phyloP scores from a whole-genome alignment of 30 jellyfish, hydroid and myxozoan genomes.

The Cassiopea xamachana region DNA sequence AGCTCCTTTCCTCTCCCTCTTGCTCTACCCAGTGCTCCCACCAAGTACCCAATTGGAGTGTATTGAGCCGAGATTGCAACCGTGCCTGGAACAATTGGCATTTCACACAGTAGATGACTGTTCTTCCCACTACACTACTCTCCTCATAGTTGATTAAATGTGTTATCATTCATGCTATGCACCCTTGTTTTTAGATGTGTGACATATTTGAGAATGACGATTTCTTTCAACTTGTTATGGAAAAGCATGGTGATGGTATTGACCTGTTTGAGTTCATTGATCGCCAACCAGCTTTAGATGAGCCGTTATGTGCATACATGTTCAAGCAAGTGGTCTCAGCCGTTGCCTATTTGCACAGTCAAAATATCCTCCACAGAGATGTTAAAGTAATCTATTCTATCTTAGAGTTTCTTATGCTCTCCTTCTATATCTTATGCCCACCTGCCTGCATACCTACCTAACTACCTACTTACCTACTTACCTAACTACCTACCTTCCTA shows the following conservation, averaged over 20 bases:
- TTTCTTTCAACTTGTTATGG: constrained; percentile 93
- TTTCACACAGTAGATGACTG: too few relatives aligned
- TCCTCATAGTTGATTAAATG: neutral
- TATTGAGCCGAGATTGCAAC: too few relatives aligned
- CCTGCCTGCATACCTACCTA: too few relatives aligned
- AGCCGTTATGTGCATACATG: constrained; percentile 90
- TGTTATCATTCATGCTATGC: neutral
- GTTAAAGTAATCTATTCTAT: constrained; percentile 70
- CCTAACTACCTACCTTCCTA: too few relatives aligned
- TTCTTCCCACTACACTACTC: too few relatives aligned
- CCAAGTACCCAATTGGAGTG: too few relatives aligned
- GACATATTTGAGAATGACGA: constrained; percentile 89
- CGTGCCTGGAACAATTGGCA: too few relatives aligned
- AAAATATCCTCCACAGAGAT: constrained; percentile 89
- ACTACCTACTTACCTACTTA: too few relatives aligned
- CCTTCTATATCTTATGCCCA: neutral
- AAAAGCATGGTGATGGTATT: constrained; percentile 95
- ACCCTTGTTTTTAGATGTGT: constrained; percentile 61
- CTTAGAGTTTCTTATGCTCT: neutral
- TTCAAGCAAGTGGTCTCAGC: constrained; percentile 91
- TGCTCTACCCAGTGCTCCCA: too few relatives aligned
- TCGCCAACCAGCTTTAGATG: constrained; percentile 89
- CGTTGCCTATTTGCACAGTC: constrained; percentile 78
- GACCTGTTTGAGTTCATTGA: constrained; percentile 95
- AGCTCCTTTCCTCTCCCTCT: too few relatives aligned